A percentile compares a stretch with the other conserved stretches of the same genome.
phyloP scores from a whole-genome alignment of 2,113 vertebrate species.

The Sitta europaea region DNA sequence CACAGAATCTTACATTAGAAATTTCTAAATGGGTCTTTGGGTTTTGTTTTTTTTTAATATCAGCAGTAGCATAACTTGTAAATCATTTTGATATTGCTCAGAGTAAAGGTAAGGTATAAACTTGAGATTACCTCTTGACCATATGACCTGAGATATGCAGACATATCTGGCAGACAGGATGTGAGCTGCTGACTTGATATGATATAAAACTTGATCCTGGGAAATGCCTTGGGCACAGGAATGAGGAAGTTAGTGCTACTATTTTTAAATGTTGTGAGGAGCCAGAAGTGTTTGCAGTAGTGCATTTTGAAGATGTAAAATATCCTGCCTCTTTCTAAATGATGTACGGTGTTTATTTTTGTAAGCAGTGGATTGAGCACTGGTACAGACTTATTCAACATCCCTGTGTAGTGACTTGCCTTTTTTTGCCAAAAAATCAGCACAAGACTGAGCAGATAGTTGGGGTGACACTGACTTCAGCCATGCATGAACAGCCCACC shows the following conservation, averaged over 20 bases:
- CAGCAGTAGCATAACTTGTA: background rate
- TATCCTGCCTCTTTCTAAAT: background rate
- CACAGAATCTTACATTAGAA: background rate
- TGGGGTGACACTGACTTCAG: background rate
- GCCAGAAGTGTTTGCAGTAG: background rate
- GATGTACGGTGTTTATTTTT: background rate
- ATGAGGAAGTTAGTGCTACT: constrained; percentile 52
- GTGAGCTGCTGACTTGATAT: constrained; percentile 2
- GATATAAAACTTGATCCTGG: constrained; percentile 21
- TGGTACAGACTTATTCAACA: background rate
- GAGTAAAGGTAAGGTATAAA: background rate
- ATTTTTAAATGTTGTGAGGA: constrained; percentile 43
- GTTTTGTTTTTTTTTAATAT: background rate
- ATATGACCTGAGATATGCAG: background rate
- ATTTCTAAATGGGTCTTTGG: background rate
- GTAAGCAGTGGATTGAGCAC: background rate
- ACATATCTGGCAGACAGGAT: constrained; percentile 17
- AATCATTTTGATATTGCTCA: background rate
- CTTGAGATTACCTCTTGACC: background rate
- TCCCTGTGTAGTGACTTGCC: background rate
- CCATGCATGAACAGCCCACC: background rate
- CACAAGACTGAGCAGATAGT: background rate
- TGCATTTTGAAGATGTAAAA: background rate
- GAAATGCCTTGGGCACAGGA: constrained; percentile 37
- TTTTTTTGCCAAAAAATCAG: background rate